These are phyloP conservation scores for Drosophila picticornis DNA, from an alignment of 2,888 invertebrate species.

Conservation along the genomic window DNA sequence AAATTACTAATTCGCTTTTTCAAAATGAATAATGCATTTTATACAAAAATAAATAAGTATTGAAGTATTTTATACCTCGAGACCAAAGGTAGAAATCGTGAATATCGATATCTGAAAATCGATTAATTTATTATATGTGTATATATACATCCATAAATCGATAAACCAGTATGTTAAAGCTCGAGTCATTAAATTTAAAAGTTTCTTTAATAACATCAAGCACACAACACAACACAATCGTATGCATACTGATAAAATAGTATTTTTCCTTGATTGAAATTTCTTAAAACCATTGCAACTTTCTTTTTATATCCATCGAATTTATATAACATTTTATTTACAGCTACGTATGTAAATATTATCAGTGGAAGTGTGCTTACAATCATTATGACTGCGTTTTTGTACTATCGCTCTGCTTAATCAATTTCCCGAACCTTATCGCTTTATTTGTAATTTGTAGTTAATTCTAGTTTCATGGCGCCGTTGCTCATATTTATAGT, in stretches of 20 bases:
- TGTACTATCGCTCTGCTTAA: constrained; percentile 12
- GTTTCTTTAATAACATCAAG: not conserved
- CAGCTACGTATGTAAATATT: not conserved
- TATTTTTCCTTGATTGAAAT: not conserved
- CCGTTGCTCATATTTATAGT: constrained; percentile 23
- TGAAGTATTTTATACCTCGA: not conserved
- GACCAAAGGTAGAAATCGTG: not conserved
- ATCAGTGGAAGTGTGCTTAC: constrained; percentile 5
- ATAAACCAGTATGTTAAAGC: not conserved
- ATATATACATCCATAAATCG: not conserved
- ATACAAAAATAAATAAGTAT: not conserved
- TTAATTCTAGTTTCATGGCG: constrained; percentile 43
- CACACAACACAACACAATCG: not conserved
- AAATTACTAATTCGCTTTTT: not conserved
- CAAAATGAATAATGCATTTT: not conserved
- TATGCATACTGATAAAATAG: no score
- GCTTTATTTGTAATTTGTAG: constrained; percentile 40
- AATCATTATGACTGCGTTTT: constrained; percentile 11
- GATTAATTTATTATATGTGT: not conserved
- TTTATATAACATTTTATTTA: not conserved
- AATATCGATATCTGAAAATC: not conserved
- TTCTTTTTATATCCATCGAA: not conserved
- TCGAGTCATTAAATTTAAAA: not conserved
- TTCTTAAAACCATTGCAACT: not conserved
- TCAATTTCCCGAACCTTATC: constrained; percentile 44